These are phyloP conservation scores for Drosophila subobscura DNA, from an alignment of 1,140 invertebrate genomes.

Conservation along the genomic window DNA sequence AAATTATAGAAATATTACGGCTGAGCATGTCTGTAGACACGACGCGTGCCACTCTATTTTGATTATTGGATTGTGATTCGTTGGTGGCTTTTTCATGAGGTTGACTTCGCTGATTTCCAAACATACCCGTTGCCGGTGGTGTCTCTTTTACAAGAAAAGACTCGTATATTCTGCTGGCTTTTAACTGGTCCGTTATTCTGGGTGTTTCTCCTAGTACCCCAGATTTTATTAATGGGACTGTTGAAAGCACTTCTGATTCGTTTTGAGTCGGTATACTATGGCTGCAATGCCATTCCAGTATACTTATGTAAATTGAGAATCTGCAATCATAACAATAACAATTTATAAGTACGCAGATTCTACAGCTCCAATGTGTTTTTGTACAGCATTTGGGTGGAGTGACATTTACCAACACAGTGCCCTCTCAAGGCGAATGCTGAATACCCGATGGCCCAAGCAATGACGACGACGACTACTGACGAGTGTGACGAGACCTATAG, in stretches of 20 bases:
- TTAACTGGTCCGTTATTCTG: conserved; percentile 61
- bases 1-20: conserved; percentile 91
- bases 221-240: background rate
- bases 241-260: conserved; percentile 3
- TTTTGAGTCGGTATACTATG: conserved; percentile 15
- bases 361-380: no score
- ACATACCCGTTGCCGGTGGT: background rate
- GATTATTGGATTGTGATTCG: background rate
- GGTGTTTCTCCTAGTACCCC: conserved; percentile 28
- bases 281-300: conserved; percentile 8
- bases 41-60: conserved; percentile 77
- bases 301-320: conserved; percentile 13
- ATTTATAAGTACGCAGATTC: no score
- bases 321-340: background rate
- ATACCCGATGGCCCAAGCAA: no score
- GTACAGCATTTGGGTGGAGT: no score
- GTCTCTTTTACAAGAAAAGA: conserved; percentile 49
- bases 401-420: no score
- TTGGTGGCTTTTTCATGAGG: conserved; percentile 17
- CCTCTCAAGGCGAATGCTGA: no score
- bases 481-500: no score
- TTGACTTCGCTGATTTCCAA: conserved; percentile 11
- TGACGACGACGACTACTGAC: no score
- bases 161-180: conserved; percentile 70
- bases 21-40: conserved; percentile 88